phyloP scores from a whole-genome alignment of 92 coral and sea anemone species.

The Epizoanthus stellaris region DNA sequence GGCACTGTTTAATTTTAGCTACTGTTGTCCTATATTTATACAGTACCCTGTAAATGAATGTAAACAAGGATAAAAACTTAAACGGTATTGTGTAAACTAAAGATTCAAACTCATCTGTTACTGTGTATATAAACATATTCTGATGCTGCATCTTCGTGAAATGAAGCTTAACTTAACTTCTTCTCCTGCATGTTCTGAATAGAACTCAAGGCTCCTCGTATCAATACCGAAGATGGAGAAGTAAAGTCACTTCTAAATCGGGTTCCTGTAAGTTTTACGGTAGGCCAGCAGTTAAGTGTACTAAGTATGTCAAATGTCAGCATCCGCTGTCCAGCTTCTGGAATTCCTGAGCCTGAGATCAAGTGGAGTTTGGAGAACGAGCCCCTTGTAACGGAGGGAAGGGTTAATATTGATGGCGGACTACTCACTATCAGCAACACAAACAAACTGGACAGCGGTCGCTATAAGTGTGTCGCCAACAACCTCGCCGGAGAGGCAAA shows the following conservation, averaged over 20 bases:
- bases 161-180: not conserved
- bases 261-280: constrained; percentile 53
- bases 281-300: constrained; percentile 76
- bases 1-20: too few relatives aligned
- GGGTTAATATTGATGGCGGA: constrained; percentile 32
- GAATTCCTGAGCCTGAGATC: constrained; percentile 85
- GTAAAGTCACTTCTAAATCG: constrained; percentile 59
- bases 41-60: too few relatives aligned
- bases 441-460: constrained; percentile 54
- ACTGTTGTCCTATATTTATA: too few relatives aligned
- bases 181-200: not conserved
- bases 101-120: too few relatives aligned
- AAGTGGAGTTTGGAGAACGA: constrained; percentile 74
- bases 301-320: constrained; percentile 76
- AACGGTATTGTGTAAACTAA: too few relatives aligned
- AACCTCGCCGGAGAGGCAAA: constrained; percentile 68
- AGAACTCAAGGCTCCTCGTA: constrained; percentile 82
- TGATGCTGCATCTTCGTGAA: too few relatives aligned
- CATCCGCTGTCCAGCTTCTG: constrained; percentile 82
- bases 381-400: constrained; percentile 40
- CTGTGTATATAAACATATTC: too few relatives aligned
- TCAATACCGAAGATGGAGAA: constrained; percentile 70
- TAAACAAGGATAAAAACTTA: too few relatives aligned
- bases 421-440: constrained; percentile 47
- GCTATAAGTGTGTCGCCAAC: constrained; percentile 67